Base-by-base conservation (phyloP, 1,140 invertebrate species). In the Macrobrachium rosenbergii region DNA sequence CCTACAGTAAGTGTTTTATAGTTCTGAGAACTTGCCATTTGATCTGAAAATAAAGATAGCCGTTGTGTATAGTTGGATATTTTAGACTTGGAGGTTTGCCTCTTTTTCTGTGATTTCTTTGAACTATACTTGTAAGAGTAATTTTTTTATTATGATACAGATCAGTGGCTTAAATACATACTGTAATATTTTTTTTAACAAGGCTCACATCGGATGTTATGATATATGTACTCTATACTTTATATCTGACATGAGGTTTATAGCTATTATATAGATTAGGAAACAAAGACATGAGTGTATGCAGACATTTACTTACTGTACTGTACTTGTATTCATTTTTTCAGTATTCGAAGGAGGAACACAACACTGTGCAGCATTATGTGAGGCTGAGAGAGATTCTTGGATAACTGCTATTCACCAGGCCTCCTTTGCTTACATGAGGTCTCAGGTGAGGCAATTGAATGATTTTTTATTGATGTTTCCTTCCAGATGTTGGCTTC, bases 401-500 rank as follows among this genome's bases (percentile, higher is more conserved):
- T 99, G 98, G 98, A 93, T 98, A 84, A 94, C 97, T 91, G 94
- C 95, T 12, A 94, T 99, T 80, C 95, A 97, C 90, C 93, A 95
- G 84, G 96, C 97, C 3, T 97, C 97, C 88, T 98, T 97, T 92
- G 95, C 96, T 77, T 95, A 95, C 89, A 95, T 98, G 91, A 93
- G 95, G 90, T 94, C 94, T 88, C 95, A 97, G 69, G 85, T 87
- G 43, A 72, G 84, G 5, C 11, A 23, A 45, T 43, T 16, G 12
- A 8, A 64, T 5, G 43, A 28, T 10, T n/a, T 19, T 78, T 16
- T 78, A 19, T 45, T 14, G 10, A 23, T 3, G n/a, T 58, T 23
- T 1, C 5, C 28, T 62, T 62, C 37, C 14, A 6, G 5, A 19
- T 11, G 8, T 21, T 14, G 17, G 19, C n/a, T 37, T 52, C 58